Evolutionary conservation across 2,797 vertebrate genomes (phyloP).

Genomic region (Crenuchus spilurus): DNA sequence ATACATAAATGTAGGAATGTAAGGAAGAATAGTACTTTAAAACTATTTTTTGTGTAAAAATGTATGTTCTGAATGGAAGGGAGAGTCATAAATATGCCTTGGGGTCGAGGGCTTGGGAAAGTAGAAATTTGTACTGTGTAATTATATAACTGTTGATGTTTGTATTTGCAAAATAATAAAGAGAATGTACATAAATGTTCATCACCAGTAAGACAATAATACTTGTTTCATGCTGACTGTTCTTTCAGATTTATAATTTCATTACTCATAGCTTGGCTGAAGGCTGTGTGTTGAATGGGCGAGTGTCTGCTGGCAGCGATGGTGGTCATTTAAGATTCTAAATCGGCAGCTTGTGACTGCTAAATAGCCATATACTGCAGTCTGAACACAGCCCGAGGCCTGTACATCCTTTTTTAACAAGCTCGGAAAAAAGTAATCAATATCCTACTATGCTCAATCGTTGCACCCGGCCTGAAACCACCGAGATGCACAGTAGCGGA

Average conservation of each 20-base stretch:
- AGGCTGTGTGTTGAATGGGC: neutral
- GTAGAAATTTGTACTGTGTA: too few species aligned
- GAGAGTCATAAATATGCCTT: too few species aligned
- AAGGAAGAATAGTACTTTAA: too few species aligned
- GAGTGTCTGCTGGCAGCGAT: slow-evolving; percentile 2
- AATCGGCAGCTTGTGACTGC: slow-evolving; percentile 2
- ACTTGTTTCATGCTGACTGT: neutral
- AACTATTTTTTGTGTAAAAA: too few species aligned
- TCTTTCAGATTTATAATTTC: neutral
- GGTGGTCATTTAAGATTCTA: slow-evolving; percentile 20
- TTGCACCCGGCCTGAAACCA: neutral
- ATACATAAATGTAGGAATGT: too few species aligned
- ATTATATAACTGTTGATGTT: too few species aligned
- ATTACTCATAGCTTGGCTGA: slow-evolving; percentile 27
- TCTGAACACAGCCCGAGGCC: neutral
- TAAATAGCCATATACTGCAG: neutral
- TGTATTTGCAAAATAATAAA: too few species aligned
- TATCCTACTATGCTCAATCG: neutral
- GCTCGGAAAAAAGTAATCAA: neutral
- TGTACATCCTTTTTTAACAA: neutral
- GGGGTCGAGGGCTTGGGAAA: too few species aligned
- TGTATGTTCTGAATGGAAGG: too few species aligned
- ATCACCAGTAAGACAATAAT: neutral
- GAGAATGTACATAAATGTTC: too few species aligned
- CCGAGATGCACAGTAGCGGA: neutral